Conservation (phyloP, 30 jellyfish, hydroid and myxozoan genomes). For the Aurelia aurita region DNA sequence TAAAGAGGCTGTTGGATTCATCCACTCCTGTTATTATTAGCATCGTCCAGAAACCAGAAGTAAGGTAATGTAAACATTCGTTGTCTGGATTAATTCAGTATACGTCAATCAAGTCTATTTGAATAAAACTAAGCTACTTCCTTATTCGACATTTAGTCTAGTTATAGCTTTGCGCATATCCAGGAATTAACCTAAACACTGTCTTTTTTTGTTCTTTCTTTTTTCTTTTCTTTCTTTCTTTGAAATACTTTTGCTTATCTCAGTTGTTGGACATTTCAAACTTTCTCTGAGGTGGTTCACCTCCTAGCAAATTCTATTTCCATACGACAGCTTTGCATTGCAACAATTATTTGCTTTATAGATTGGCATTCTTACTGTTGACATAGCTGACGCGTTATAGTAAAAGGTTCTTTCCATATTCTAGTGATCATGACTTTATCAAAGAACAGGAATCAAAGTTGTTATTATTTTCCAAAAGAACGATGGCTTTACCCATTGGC, state of each 20-base stretch:
- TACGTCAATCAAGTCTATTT: neutral
- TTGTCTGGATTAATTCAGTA: neutral
- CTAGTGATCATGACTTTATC: slow-evolving; percentile 93
- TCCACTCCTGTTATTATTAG: slow-evolving; percentile 79
- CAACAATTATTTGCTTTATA: no score
- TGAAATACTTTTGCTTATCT: no score
- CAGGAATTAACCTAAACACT: neutral
- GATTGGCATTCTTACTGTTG: no score
- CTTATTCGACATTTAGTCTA: no score
- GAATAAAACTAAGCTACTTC: neutral
- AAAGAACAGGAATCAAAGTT: slow-evolving; percentile 94
- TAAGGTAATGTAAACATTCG: slow-evolving; percentile 55
- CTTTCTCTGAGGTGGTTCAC: no score
- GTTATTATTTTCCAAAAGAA: slow-evolving; percentile 78
- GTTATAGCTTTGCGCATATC: neutral
- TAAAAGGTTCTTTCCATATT: neutral
- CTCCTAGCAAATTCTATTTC: no score
- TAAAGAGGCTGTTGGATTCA: slow-evolving; percentile 81
- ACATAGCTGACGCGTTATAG: no score
- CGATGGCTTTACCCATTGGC: slow-evolving; percentile 95
- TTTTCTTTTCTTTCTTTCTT: no score
- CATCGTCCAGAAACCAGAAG: slow-evolving; percentile 87
- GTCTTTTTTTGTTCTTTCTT: no score
- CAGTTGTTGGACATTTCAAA: no score
- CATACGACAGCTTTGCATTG: no score